Base-by-base conservation (phyloP, 2,113 vertebrate genomes). In the Montifringilla adamsi region DNA sequence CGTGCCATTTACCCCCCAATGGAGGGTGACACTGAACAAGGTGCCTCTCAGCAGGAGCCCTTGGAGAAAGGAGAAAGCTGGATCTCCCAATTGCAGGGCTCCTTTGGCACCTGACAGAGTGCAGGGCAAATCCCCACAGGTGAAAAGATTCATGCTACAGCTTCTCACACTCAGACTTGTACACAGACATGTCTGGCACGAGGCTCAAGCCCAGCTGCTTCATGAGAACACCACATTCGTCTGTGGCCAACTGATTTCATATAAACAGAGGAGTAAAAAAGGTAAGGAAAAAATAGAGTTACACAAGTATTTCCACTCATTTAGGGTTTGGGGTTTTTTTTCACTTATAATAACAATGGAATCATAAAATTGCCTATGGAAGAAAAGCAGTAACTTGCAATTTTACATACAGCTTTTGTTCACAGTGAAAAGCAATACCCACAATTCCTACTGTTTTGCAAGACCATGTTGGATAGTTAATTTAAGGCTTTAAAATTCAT, bases 401-500 rank as follows among this genome's bases (percentile, higher is more conserved):
- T 83, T 79, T 80, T 44, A 31, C 41, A 17, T 15, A 12, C 27
- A 50, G 59, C 53, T 59, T 50, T 39, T 62, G 58, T 15, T 58
- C 37, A 31, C 37, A 52, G 68, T 30, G 47, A 83, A 74, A 59
- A 43, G 39, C 44, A 60, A 63, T 60, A 44, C 11, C 58, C 64
- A 35, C 27, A 84, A 4, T 10, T 68, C 62, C 63, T 82, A 79
- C 67, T 74, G 55, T 31, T 93, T 60, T 47, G 33, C 49, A 90
- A 75, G 52, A n/a, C 53, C 26, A 37, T 22, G n/a, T 11, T 94
- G 72, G 74, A 79, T 10, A 92, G 72, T 82, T 77, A 91, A 89
- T 60, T 55, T 59, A 84, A 91, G 28, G 77, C 44, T 92, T 91
- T 84, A 84, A 76, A 53, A 91, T 85, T 93, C 62, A 62, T 30